These are phyloP conservation scores for Forficula auricularia DNA, from an alignment of 1,140 invertebrate species.

Conservation along the genomic window DNA sequence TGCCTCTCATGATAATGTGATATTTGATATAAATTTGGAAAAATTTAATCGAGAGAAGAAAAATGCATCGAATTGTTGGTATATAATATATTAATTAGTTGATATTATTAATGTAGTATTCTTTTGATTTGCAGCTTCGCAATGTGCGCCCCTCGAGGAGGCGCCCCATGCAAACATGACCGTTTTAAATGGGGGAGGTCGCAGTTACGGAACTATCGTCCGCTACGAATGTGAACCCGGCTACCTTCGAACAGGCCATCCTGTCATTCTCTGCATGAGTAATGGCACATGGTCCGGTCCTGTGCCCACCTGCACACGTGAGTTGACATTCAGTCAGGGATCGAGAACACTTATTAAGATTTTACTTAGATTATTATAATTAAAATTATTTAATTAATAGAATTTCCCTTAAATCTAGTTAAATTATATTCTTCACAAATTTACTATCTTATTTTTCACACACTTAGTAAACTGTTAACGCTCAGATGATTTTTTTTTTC, in stretches of 20 bases:
- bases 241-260: slow-evolving; percentile 70
- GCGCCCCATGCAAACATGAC: slow-evolving; percentile 74
- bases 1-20: too few species aligned
- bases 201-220: slow-evolving; percentile 88
- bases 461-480: too few species aligned
- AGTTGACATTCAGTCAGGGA: too few species aligned
- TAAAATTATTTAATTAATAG: slow-evolving; percentile 2
- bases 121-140: slow-evolving; percentile 48
- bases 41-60: too few species aligned
- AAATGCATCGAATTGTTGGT: too few species aligned
- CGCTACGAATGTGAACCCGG: slow-evolving; percentile 87
- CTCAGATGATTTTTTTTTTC: too few species aligned
- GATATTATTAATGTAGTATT: slow-evolving; percentile 7
- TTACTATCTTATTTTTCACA: too few species aligned
- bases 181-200: slow-evolving; percentile 78
- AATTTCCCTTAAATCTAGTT: background rate
- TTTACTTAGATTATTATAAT: slow-evolving; percentile 2
- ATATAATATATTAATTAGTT: too few species aligned
- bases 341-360: too few species aligned
- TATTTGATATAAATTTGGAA: too few species aligned
- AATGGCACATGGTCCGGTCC: slow-evolving; percentile 91
- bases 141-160: slow-evolving; percentile 76
- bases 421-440: background rate
- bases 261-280: slow-evolving; percentile 84
- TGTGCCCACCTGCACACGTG: slow-evolving; percentile 72